Evolutionary conservation across 2,888 invertebrate genomes (phyloP), one percentile per base, ranked within the genome.

Genomic region (Agonopterix arenella): DNA sequence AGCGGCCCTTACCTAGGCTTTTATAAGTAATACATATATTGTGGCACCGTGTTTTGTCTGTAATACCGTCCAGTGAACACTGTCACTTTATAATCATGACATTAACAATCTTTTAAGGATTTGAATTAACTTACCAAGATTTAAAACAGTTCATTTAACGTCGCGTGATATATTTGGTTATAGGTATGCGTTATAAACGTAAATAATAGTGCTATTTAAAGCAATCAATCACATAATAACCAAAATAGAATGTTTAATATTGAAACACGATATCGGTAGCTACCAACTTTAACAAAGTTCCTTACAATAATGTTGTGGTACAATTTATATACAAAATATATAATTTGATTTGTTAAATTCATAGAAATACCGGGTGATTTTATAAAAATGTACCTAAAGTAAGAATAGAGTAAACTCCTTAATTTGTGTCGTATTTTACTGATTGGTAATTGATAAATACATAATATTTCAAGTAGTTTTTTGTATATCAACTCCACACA

Each of bases 31-130:
- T 54, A 64, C 68, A 62, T 70, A 66, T 64, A 68, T 66, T 64
- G 65, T 65, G 68, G 74, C 81, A 81, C 77, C 73, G 72, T 71
- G 65, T 73, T 74, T 78, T 79, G 71, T 82, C 70, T 79, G 66
- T 73, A 74, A 84, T 76, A 85, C 86, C 86, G 86, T 88, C 86
- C 86, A 88, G 84, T 85, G 78, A 83, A 73, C 64, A 67, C 65
- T 64, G 57, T 69, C 59, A 68, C 62, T 61, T 62, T 68, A 68
- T 64, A 60, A 61, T 64, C 66, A 67, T 68, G 59, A 66, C 62
- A 68, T 65, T 47, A 50, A 60, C 57, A 58, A 56, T 60, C 43
- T 52, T 46, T 46, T 45, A 45, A 50, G 56, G 18, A 54, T 52
- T 54, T 45, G 28, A 28, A 28, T 28, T 28, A 28, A 28, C 28